A percentile compares a stretch with the other conserved stretches of the same genome.
Evolutionary conservation across 2,888 invertebrate species (phyloP).

Genomic region (Altica lythri): DNA sequence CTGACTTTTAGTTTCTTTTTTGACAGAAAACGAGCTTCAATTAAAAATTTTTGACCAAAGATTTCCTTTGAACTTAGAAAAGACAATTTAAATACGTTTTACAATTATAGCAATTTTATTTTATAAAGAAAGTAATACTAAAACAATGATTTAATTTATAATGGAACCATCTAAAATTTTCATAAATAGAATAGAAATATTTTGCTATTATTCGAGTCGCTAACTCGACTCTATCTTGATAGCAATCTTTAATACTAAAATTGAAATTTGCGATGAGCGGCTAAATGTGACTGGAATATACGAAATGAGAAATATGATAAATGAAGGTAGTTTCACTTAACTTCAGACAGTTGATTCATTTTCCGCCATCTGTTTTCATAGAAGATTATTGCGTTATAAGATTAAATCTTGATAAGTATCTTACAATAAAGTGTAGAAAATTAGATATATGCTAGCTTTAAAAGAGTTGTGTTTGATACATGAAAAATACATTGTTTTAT

Average conservation of each 20-base stretch:
- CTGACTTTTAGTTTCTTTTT: no score
- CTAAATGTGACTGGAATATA: constrained; percentile 3
- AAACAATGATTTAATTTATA: no score
- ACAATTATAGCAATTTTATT: no score
- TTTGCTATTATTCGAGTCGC: background rate
- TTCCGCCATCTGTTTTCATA: constrained; percentile 11
- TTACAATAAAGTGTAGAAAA: background rate
- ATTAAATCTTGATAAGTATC: constrained; percentile 6
- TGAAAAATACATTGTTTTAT: no score
- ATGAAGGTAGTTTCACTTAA: constrained; percentile 14
- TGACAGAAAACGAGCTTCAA: no score
- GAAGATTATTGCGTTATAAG: constrained; percentile 12
- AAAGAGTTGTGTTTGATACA: background rate
- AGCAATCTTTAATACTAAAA: constrained; percentile 2
- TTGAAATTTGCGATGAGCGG: constrained; percentile 7
- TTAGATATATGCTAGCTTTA: background rate
- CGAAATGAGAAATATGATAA: constrained; percentile 15
- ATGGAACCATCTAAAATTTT: no score
- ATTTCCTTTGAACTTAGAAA: no score
- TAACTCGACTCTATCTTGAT: background rate
- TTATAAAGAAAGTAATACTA: no score
- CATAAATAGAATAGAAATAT: constrained; percentile 5
- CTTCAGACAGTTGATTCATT: constrained; percentile 8
- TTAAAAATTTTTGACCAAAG: no score
- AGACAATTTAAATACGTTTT: no score